Base-by-base conservation (phyloP, 2,888 invertebrate species). In the Torymus texanus region DNA sequence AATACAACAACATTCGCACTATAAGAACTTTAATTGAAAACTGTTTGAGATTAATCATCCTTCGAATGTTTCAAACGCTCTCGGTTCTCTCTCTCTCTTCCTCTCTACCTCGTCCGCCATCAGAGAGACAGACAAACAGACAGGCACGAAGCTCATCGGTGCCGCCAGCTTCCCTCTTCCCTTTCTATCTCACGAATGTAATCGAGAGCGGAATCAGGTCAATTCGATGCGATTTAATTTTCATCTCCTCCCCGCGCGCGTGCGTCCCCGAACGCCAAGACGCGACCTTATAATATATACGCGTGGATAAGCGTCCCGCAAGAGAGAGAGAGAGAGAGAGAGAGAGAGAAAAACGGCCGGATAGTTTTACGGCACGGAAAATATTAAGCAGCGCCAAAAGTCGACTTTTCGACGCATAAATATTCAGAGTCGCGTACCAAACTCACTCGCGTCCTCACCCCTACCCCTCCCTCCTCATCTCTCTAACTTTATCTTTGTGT, bases 211-310 rank as follows among this genome's bases (percentile, higher is more conserved):
- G 21, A 81, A 82, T 59, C 62, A 80, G 80, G 82, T 80, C 82
- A 80, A 77, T 77, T 79, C 63, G 61, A 79, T 79, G 77, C 83
- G 72, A 82, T 82, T 80, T 80, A 70, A 82, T 83, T 80, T 80
- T 79, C 77, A 21, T 72, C 1, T 14, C 10, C 10, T 8, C 41
- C 1, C 10, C 41, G 8, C 8, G 8, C 41, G 41, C 41, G n/a
- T n/a, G 5, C 8, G 41, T 41, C 41, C 53, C 5, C 12, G 51
- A 71, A 16, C 41, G 53, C 67, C 53, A 51, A 71, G 68, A 62
- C 62, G 41, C 41, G 66, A 66, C 51, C 62, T 29, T 8, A 8
- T 8, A 8, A 41, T 41, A 41, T 41, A 51, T n/a, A 51, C 41
- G 16, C 12, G 63, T 24, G 58, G 59, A 58, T 72, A 73, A 70